Evolutionary conservation across 1,140 invertebrate genomes (phyloP), one percentile per base, ranked within the genome.

Genomic region (Pseudomyrmex dendroicus): DNA sequence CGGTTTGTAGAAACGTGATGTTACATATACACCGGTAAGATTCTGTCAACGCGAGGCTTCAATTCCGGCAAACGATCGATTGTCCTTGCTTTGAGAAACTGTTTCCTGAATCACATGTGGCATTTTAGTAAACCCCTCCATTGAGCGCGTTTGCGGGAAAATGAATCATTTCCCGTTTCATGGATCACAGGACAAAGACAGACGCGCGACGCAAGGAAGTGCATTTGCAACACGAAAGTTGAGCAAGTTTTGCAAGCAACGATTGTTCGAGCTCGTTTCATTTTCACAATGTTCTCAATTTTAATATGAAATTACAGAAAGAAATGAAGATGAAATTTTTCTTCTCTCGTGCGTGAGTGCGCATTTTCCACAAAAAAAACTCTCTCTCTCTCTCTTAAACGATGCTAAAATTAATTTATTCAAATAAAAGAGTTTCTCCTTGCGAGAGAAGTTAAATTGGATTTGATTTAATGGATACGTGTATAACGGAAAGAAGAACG

Each of bases 91-190:
- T 59, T 56, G 35, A 50, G 66, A 61, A 61, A 44, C 17, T 15
- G 15, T 59, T 78, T 70, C 44, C 61, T 46, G 44, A 15, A 78
- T 70, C 76, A 59, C 54, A 35, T 25, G 20, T 15, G 22, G 44
- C 50, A 13, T 12, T 9, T 48, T 13, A 25, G 12, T 59, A 17
- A 22, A 15, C 64, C 61, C 44, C 25, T 50, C 17, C 52, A 56
- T 56, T 57, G 64, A 57, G 50, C 74, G 35, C 35, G 35, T 13
- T 52, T 52, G 50, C 35, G 54, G 70, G 66, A 70, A 80, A 80
- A 80, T 50, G 50, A 70, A 72, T 80, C 64, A 48, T 56, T 72
- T 80, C 76, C 64, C 54, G 76, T 17, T 17, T 70, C 44, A 68
- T 8, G 74, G 17, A 67, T 67, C 63, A 12, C 12, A 25, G 48